Conservation (phyloP, 2,797 vertebrate genomes). For the Linurgus olivaceus region DNA sequence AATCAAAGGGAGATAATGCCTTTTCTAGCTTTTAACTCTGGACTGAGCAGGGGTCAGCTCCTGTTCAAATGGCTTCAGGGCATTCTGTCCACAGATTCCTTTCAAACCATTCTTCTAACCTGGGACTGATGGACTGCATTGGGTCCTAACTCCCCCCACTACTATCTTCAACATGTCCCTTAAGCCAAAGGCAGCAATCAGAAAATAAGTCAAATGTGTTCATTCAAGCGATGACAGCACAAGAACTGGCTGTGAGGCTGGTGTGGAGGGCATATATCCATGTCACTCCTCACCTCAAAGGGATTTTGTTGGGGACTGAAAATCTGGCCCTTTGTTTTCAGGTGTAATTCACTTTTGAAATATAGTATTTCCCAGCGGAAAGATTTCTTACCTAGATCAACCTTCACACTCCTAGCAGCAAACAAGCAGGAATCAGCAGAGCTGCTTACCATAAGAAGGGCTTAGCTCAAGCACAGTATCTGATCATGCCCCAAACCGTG, state of each 20-base stretch:
- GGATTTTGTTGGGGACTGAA: background rate
- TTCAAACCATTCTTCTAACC: background rate
- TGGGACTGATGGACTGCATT: background rate
- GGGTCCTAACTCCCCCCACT: background rate
- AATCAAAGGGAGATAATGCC: conserved; percentile 12
- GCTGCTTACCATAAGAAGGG: background rate
- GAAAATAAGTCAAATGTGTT: background rate
- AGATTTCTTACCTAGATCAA: background rate
- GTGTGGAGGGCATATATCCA: background rate
- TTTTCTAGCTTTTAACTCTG: conserved; percentile 12
- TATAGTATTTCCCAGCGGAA: background rate
- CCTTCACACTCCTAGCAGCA: background rate
- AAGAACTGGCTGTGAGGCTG: background rate
- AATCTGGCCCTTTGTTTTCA: background rate
- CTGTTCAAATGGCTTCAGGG: background rate
- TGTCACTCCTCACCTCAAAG: background rate
- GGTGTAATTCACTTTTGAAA: background rate
- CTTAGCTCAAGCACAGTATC: background rate
- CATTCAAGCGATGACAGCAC: background rate
- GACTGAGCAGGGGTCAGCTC: background rate
- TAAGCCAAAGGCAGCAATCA: background rate
- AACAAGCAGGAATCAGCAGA: background rate
- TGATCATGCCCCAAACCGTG: background rate
- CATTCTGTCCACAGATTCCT: background rate
- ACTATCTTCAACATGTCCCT: background rate